A percentile compares a stretch with the other conserved stretches of the same genome.
Conservation (phyloP, 2,888 invertebrate genomes). For the Perdita meconis region DNA sequence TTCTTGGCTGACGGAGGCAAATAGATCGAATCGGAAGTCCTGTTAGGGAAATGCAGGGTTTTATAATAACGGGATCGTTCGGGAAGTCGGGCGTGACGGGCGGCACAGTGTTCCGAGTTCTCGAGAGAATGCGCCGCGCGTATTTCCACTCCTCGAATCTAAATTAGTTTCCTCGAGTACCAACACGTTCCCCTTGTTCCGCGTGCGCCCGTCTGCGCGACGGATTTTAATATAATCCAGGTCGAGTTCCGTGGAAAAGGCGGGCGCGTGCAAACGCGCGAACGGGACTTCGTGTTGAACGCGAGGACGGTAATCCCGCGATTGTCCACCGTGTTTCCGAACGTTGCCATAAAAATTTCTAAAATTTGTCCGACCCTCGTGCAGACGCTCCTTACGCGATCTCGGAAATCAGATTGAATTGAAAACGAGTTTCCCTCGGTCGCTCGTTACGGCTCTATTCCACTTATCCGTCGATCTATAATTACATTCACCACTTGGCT, state of each 20-base stretch:
- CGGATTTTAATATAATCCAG: constrained; percentile 48
- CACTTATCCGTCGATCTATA: too few relatives aligned
- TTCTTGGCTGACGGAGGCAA: background rate
- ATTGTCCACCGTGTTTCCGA: background rate
- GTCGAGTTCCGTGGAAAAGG: constrained; percentile 23
- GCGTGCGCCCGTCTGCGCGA: constrained; percentile 11
- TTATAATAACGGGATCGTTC: constrained; percentile 46
- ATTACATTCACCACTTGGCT: too few relatives aligned
- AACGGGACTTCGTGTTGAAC: constrained; percentile 4
- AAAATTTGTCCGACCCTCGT: background rate
- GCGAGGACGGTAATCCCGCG: background rate
- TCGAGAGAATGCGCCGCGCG: constrained; percentile 46
- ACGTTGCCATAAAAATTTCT: too few relatives aligned
- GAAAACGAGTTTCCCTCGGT: too few relatives aligned
- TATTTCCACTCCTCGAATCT: constrained; percentile 49
- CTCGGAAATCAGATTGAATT: too few relatives aligned
- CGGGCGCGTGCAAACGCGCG: constrained; percentile 3
- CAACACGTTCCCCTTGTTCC: constrained; percentile 30
- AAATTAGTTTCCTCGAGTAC: constrained; percentile 51
- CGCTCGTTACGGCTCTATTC: too few relatives aligned
- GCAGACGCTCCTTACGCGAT: too few relatives aligned
- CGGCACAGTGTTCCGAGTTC: constrained; percentile 30
- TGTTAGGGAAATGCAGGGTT: constrained; percentile 23
- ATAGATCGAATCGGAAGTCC: constrained; percentile 11
- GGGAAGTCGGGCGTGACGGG: constrained; percentile 20